Evolutionary conservation across 2,888 invertebrate species (phyloP), one percentile per base, ranked within the genome.

Genomic region (Heteropelma amictum): DNA sequence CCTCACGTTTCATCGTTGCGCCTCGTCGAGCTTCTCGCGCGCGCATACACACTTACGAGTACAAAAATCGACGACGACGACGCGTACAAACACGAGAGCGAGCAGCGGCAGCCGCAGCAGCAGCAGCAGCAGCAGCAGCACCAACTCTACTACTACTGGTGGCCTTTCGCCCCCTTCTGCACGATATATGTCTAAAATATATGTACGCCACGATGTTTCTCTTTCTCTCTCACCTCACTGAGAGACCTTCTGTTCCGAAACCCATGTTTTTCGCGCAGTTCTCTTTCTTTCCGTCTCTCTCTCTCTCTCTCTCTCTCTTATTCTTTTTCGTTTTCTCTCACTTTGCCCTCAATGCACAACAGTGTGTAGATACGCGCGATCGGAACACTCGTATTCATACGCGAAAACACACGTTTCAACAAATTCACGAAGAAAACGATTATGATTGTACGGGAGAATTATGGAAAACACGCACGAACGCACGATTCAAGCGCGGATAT

Each of bases 1-100:
- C 77, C 79, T 67, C 73, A 49, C 77, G 73, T 75, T 76, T 78
- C 76, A 78, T 58, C 58, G 69, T 72, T 77, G 76, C 54, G 73
- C 40, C 69, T 77, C 74, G 77, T 75, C 74, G 75, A 67, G 47
- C 64, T 61, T 40, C 56, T 54, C 49, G 54, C 28, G 40, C 53
- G 26, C 58, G 42, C 56, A 51, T 47, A 33, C 54, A 19, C 38
- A 23, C 28, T 33, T 17, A 51, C 21, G 47, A 30, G 33, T 26
- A 51, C 7, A 58, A 70, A 70, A 70, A 70, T 70, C 69, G 53
- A 68, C 69, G 69, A 69, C 53, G 53, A 28, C 51, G 26, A 64
- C 45, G 60, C 28, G 58, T 23, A 49, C 51, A 40, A 53, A 60
- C 51, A 63, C 63, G 63, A 56, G 68, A 42, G 23, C n/a, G n/a